These are phyloP conservation scores for Tetanocera ferruginea DNA, from an alignment of 2,888 invertebrate genomes.

Conservation along the genomic window DNA sequence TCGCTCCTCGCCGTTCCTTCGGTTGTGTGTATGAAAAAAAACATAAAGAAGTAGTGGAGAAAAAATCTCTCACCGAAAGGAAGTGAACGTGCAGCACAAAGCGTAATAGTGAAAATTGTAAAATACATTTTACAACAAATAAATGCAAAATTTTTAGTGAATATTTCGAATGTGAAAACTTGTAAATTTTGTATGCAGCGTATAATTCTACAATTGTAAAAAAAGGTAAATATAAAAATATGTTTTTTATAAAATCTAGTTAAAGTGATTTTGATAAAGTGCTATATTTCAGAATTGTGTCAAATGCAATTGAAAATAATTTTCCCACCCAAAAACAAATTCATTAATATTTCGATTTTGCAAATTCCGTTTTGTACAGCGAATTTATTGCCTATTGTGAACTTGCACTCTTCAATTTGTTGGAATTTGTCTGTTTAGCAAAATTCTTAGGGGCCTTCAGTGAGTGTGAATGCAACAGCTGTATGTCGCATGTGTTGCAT, in stretches of 20 bases:
- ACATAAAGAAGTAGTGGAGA: constrained; percentile 24
- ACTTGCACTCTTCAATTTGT: background rate
- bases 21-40: constrained; percentile 10
- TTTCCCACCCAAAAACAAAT: constrained; percentile 36
- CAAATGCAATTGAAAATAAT: constrained; percentile 34
- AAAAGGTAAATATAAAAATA: background rate
- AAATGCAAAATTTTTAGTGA: constrained; percentile 1
- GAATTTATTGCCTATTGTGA: constrained; percentile 29
- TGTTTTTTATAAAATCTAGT: background rate
- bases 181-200: background rate
- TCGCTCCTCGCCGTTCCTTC: constrained; percentile 6
- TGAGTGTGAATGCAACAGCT: constrained; percentile 32
- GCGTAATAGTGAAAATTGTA: constrained; percentile 28
- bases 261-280: background rate
- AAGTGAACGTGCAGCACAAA: constrained; percentile 28
- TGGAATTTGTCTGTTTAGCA: constrained; percentile 15
- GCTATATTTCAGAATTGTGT: constrained; percentile 36
- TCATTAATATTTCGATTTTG: constrained; percentile 7
- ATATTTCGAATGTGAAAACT: background rate
- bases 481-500: background rate
- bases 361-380: constrained; percentile 10
- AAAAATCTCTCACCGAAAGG: background rate
- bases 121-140: constrained; percentile 20
- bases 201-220: background rate
- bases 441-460: background rate